Evolutionary conservation across 1,140 invertebrate species (phyloP).

Genomic region (Anadara kagoshimensis): DNA sequence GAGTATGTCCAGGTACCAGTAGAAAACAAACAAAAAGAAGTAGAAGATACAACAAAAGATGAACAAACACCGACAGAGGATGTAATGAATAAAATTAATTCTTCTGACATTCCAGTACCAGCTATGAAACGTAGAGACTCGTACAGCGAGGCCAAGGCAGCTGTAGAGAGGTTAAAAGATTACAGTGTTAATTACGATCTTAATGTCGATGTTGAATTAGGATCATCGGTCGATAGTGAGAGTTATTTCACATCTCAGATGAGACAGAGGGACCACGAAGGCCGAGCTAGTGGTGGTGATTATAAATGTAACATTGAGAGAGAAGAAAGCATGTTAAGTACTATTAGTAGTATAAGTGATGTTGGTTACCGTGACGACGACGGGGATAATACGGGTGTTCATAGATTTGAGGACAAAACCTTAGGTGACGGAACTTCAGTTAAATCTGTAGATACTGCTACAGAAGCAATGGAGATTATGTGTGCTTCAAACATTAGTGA

Average conservation of each 20-base stretch:
- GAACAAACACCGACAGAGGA: slow-evolving; percentile 55
- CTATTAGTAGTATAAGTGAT: slow-evolving; percentile 63
- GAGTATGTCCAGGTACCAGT: slow-evolving; percentile 93
- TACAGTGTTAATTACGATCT: slow-evolving; percentile 58
- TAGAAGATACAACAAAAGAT: slow-evolving; percentile 26
- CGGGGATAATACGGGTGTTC: neutral
- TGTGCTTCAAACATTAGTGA: slow-evolving; percentile 37
- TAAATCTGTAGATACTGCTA: slow-evolving; percentile 50
- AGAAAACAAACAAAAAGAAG: slow-evolving; percentile 70
- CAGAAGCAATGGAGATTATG: slow-evolving; percentile 52
- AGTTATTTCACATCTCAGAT: slow-evolving; percentile 43
- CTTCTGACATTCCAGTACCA: too few relatives aligned
- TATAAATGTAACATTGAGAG: slow-evolving; percentile 25
- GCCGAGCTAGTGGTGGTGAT: slow-evolving; percentile 17
- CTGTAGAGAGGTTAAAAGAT: slow-evolving; percentile 57
- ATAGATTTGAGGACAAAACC: slow-evolving; percentile 32
- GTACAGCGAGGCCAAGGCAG: slow-evolving; percentile 54
- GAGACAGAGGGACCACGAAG: slow-evolving; percentile 29
- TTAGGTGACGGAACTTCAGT: slow-evolving; percentile 25
- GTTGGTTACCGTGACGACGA: slow-evolving; percentile 42
- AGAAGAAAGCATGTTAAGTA: slow-evolving; percentile 52
- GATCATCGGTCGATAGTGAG: slow-evolving; percentile 68
- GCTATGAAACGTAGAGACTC: slow-evolving; percentile 12
- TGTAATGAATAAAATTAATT: slow-evolving; percentile 21
- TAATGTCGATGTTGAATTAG: slow-evolving; percentile 59